Evolutionary conservation across 2,888 invertebrate genomes (phyloP), one percentile per base, ranked within the genome.

Genomic region (Heteropelma amictum): DNA sequence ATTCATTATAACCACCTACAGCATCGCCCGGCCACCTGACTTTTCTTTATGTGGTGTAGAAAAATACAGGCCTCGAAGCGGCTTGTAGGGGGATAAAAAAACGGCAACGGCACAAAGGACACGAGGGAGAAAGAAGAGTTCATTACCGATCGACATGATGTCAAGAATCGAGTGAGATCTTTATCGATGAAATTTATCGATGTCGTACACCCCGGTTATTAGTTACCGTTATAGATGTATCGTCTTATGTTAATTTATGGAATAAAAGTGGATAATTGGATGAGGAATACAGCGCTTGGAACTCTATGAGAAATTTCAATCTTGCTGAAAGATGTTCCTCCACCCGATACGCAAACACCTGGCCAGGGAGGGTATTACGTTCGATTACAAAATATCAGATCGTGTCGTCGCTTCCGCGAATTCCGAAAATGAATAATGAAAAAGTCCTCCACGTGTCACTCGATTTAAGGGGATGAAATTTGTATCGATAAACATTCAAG

Each of bases 1-100:
- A 76, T 73, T 67, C 69, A 73, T 73, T 73, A 69, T 47, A 58
- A 64, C 49, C 56, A 73, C 68, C 72, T 63, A 61, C 64, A 69
- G 64, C 73, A 60, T 69, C 58, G 51, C 56, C 28, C 42, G 58
- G 58, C 69, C 64, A 69, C 69, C 69, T 69, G 73, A 56, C 58
- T 38, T 60, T 38, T 64, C 19, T 56, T 65, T 58, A 49, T 30
- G n/a, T 8, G n/a, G 6, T 5, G 28, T 19, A 35, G 12, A 67
- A 53, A 54, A 30, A 65, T 35, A 30, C 30, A 42, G 26, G 38
- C 17, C 26, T 35, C 30, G 47, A 19, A 67, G 33, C 12, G 40
- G 49, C 19, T n/a, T 28, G 38, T 28, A 21, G 38, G 23, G 28
- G 10, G 51, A 58, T 53, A 49, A 56, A 47, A 56, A 47, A n/a